Base-by-base conservation (phyloP, 1,140 invertebrate genomes). In the Dendrolimus kikuchii region DNA sequence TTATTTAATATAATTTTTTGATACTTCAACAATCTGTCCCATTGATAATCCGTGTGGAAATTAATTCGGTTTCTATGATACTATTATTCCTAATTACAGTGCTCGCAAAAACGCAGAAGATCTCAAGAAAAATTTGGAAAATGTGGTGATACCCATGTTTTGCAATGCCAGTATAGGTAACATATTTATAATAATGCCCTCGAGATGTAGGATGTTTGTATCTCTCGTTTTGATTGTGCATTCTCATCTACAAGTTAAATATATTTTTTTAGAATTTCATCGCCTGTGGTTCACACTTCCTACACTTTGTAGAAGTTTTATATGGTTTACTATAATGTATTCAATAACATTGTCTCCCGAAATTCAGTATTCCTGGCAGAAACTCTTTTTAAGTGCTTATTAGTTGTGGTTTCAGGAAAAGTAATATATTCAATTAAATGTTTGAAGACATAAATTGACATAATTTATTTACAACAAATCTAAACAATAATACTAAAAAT, bases 91-190 rank as follows among this genome's bases (percentile, higher is more conserved):
- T 86, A 86, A 86, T 89, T 90, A 76, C 81, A 98, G 96, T 90
- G 94, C 96, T 71, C 90, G 97, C 71, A 98, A 98, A 91, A 96
- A 96, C 89, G 94, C 95, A 57, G 93, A 95, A 82, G 94, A 97
- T 79, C 90, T 99, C 71, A 96, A 96, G 86, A 93, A 94, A 87
- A 92, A 94, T 70, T 90, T 99, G 82, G 96, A 98, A 90, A 92
- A 92, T 72, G 95, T 98, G 66, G 96, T 99, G 59, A 95, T 98
- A 66, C 96, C 97, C 62, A 97, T 98, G 93, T 99, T 98, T 90
- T 98, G 96, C 88, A 95, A 95, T 84, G 92, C 96, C 48, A 94
- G 93, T 81, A 89, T 92, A 83, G 89, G 90, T 88, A 90, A 88
- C 81, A 88, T 89, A 75, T 86, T 80, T 80, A 77, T 83, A 83